phyloP scores from a whole-genome alignment of 2,113 vertebrate genomes.

The Odocoileus virginianus region DNA sequence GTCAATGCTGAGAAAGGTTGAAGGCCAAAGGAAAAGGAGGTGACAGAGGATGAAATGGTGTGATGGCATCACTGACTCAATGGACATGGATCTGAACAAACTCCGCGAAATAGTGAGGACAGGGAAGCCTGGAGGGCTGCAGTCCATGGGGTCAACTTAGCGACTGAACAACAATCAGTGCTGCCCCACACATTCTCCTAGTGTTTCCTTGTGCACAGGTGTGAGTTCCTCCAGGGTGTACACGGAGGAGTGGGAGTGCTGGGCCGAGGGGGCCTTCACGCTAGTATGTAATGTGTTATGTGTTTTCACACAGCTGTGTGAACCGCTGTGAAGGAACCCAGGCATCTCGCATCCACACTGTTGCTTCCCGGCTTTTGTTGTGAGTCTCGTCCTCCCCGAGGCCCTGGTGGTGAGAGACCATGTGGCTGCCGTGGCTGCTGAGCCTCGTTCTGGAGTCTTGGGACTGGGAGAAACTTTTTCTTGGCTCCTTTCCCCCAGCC shows the following conservation, averaged over 20 bases:
- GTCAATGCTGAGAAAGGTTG: not conserved
- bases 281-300: not conserved
- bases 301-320: not conserved
- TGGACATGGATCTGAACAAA: not conserved
- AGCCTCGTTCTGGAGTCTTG: not conserved
- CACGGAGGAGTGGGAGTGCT: not conserved
- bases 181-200: not conserved
- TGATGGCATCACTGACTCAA: not conserved
- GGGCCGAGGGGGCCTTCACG: not conserved
- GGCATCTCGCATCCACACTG: fast-evolving
- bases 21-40: not conserved
- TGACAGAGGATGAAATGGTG: not conserved
- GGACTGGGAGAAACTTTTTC: conserved; percentile 25
- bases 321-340: not conserved
- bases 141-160: not conserved
- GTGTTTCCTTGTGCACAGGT: not conserved
- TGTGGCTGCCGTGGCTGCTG: not conserved
- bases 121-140: not conserved
- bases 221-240: not conserved
- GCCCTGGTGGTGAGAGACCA: not conserved
- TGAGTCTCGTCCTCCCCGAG: not conserved
- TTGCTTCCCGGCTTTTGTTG: not conserved
- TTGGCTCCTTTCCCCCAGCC: not conserved
- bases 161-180: not conserved
- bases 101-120: not conserved